Evolutionary conservation across 1,140 invertebrate species (phyloP).

Genomic region (Pectinophora gossypiella): DNA sequence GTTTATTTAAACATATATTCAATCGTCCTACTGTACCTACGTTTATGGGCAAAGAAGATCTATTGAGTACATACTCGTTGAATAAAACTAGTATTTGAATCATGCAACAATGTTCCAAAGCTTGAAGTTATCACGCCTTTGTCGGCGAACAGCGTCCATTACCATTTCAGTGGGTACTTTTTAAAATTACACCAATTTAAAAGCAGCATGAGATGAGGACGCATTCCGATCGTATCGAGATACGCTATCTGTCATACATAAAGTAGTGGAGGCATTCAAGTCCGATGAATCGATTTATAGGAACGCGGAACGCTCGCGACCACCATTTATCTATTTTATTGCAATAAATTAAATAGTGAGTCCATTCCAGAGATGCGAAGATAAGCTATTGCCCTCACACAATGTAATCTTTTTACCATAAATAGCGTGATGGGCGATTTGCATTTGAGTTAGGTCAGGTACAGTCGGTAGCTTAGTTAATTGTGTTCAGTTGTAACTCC

Average conservation of each 20-base stretch:
- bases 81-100: background rate
- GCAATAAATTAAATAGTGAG: constrained; percentile 67
- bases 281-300: constrained; percentile 22
- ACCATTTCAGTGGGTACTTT: constrained; percentile 13
- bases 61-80: constrained; percentile 7
- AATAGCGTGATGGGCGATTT: constrained; percentile 56
- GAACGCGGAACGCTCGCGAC: constrained; percentile 60
- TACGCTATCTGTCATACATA: constrained; percentile 34
- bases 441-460: constrained; percentile 57
- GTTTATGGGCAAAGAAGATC: background rate
- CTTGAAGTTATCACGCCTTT: background rate
- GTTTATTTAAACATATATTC: too few relatives aligned
- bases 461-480: constrained; percentile 40
- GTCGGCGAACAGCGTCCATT: constrained; percentile 10
- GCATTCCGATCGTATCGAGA: constrained; percentile 23
- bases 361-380: constrained; percentile 53
- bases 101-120: background rate
- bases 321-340: constrained; percentile 69
- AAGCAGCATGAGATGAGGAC: constrained; percentile 14
- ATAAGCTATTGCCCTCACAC: constrained; percentile 61
- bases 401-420: constrained; percentile 73
- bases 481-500: constrained; percentile 45
- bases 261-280: constrained; percentile 17
- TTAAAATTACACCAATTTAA: constrained; percentile 16
- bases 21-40: too few relatives aligned